A percentile compares a stretch with the other conserved stretches of the same genome.
Evolutionary conservation across 1,140 invertebrate genomes (phyloP).

Genomic region (Pogonomyrmex californicus): DNA sequence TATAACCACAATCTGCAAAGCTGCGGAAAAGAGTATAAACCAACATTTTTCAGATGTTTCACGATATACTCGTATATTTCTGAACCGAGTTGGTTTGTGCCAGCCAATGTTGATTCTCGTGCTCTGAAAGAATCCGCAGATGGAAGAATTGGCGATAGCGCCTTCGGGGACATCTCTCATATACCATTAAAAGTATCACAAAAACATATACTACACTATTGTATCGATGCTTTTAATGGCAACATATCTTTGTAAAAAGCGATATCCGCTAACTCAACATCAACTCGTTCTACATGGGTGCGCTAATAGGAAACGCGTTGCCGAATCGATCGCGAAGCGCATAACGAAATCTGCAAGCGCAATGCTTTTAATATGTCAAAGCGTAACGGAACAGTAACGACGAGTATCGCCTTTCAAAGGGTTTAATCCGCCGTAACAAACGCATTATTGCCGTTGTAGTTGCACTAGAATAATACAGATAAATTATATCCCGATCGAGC

Average conservation of each 20-base stretch:
- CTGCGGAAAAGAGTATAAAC: neutral
- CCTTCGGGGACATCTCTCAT: neutral
- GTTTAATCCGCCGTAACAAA: constrained; percentile 61
- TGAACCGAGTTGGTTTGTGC: neutral
- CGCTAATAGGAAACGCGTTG: constrained; percentile 47
- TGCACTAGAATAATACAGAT: constrained; percentile 50
- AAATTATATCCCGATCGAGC: constrained; percentile 53
- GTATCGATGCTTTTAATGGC: neutral
- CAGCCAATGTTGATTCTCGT: neutral
- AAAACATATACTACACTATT: neutral
- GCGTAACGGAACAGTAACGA: constrained; percentile 47
- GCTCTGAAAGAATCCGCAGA: neutral
- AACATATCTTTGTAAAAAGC: constrained; percentile 22
- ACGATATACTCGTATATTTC: neutral
- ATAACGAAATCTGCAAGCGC: constrained; percentile 58
- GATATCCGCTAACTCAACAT: constrained; percentile 42
- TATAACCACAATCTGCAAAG: neutral
- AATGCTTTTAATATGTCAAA: constrained; percentile 64
- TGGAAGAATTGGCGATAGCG: constrained; percentile 6
- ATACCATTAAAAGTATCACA: constrained; percentile 22
- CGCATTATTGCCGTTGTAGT: constrained; percentile 64
- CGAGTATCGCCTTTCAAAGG: constrained; percentile 52
- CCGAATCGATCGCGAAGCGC: constrained; percentile 49
- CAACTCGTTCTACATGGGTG: constrained; percentile 43
- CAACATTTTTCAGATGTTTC: neutral